Percentiles rank a stretch among this genome's conserved stretches.
phyloP scores from a whole-genome alignment of 2,888 invertebrate genomes.

The Sphaeridia pumilis region DNA sequence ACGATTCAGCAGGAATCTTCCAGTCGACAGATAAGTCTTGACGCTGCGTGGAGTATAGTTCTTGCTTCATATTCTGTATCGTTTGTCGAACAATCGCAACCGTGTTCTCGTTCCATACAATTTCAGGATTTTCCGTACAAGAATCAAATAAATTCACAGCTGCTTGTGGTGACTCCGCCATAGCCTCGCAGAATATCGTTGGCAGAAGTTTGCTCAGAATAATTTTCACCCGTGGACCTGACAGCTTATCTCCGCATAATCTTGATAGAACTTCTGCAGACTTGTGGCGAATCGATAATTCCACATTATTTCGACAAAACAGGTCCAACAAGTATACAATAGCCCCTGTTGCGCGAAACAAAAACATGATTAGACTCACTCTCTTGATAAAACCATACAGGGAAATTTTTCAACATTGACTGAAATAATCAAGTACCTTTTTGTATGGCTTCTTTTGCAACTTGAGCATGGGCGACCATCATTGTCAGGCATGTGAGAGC shows the following conservation, averaged over 20 bases:
- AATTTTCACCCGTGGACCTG: constrained; percentile 86
- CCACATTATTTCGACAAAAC: constrained; percentile 73
- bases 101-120: constrained; percentile 91
- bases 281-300: constrained; percentile 65
- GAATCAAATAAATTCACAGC: constrained; percentile 85
- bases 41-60: constrained; percentile 44
- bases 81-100: constrained; percentile 59
- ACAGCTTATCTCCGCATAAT: constrained; percentile 87
- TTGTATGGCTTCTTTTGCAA: constrained; percentile 83
- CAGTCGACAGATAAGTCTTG: constrained; percentile 32
- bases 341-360: constrained; percentile 59
- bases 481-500: constrained; percentile 68
- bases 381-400: too few relatives aligned
- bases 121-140: constrained; percentile 92
- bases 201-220: constrained; percentile 82
- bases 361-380: too few relatives aligned
- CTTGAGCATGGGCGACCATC: constrained; percentile 77
- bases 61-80: constrained; percentile 57
- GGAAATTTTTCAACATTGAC: too few relatives aligned
- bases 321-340: constrained; percentile 86
- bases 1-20: constrained; percentile 31
- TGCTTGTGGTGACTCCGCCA: constrained; percentile 73
- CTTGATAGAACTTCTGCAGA: constrained; percentile 88
- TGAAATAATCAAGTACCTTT: constrained; percentile 52
- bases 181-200: constrained; percentile 85